Evolutionary conservation across 1,140 invertebrate genomes (phyloP), one percentile per base, ranked within the genome.

Genomic region (Caenorhabditis inopinata): DNA sequence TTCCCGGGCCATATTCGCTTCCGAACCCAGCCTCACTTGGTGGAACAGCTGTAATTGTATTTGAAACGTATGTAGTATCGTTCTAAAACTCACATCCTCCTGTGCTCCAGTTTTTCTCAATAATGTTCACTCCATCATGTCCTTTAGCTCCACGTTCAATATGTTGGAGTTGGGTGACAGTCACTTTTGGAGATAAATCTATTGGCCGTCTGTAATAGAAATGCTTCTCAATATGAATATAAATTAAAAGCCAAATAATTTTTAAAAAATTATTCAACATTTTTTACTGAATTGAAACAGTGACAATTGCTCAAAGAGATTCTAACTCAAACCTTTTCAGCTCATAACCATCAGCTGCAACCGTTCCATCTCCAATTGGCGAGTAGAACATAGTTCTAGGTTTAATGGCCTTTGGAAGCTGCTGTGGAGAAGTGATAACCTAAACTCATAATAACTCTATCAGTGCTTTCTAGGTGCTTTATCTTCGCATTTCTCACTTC

Each of bases 301-400:
- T n/a, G n/a, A n/a, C n/a, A n/a, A 9, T 27, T 9, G 9, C 46
- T 74, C 23, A 25, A 27, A 46, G 27, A 76, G 16, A 29, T 12
- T 5, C 16, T 35, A 0, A 1, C 11, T 5, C 16, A 1, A n/a
- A 58, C 49, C 86, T 81, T 48, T 87, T 87, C 74, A 87, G 53
- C 53, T 87, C 86, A 27, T 89, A 79, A 25, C 86, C 86, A 51
- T 87, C 86, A 23, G 87, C 86, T 32, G 87, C 87, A 29, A 87
- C 87, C 21, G 80, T 80, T 73, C 87, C 86, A 76, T 87, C 87
- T 32, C 86, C 86, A 79, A 87, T 87, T 18, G 86, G 86, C 2
- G 86, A 89, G 73, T 87, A 87, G 76, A 79, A 87, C 14, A 87
- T 58, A 4, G 81, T 53, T 11, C 82, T 62, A 11, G 86, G 84